phyloP scores from a whole-genome alignment of 2,888 invertebrate genomes.

The Dexiosoma caninum region DNA sequence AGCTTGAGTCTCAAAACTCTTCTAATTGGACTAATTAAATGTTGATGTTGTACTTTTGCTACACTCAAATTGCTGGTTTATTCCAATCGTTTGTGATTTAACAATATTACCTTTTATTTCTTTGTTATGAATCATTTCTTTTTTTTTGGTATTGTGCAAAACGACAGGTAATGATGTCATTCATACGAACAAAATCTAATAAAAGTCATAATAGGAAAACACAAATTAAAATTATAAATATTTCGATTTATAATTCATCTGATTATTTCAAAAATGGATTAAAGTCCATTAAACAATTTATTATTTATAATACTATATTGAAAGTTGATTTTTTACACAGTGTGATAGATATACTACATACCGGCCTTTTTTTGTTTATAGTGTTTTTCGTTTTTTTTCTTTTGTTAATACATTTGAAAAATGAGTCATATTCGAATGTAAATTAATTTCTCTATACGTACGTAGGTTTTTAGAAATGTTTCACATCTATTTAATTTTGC shows the following conservation, averaged over 20 bases:
- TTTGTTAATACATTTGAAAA: conserved; percentile 16
- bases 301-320: background rate
- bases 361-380: conserved; percentile 40
- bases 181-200: conserved; percentile 6
- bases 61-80: background rate
- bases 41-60: background rate
- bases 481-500: conserved; percentile 16
- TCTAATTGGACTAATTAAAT: background rate
- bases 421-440: conserved; percentile 41
- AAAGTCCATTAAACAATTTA: background rate
- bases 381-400: conserved; percentile 15
- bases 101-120: conserved; percentile 38
- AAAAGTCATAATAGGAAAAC: conserved; percentile 17
- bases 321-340: background rate
- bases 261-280: conserved; percentile 2
- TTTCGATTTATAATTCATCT: background rate
- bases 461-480: conserved; percentile 46
- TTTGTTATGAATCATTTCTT: conserved; percentile 59
- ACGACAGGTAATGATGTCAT: conserved; percentile 59
- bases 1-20: background rate
- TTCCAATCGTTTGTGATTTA: conserved; percentile 42
- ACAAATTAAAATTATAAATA: conserved; percentile 2
- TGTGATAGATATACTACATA: background rate
- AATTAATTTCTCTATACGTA: conserved; percentile 38
- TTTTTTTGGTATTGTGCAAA: conserved; percentile 36